phyloP scores from a whole-genome alignment of 2,113 vertebrate genomes.

The Dicrurus megarhynchus region DNA sequence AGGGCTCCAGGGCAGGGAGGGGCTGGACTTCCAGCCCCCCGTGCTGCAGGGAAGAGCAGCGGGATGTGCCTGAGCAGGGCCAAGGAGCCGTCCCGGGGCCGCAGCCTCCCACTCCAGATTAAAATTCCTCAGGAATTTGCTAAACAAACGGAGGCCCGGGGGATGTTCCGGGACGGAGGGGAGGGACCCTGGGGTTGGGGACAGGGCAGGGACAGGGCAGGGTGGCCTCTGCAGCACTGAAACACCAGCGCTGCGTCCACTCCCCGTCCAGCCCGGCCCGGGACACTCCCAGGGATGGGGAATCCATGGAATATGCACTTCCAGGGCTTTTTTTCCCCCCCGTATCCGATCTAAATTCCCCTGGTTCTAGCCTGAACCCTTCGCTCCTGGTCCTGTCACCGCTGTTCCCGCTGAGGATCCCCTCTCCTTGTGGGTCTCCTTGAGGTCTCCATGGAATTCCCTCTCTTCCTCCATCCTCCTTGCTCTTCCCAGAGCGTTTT shows the following conservation, averaged over 20 bases:
- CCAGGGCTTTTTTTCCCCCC: not conserved
- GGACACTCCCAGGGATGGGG: not conserved
- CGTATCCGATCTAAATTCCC: too few species aligned
- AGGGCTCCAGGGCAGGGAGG: not conserved
- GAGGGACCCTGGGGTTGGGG: not conserved
- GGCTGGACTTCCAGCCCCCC: rapidly evolving
- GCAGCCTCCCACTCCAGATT: conserved; percentile 30
- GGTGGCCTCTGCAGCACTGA: not conserved
- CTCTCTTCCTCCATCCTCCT: too few species aligned
- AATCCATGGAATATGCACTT: not conserved
- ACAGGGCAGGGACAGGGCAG: not conserved
- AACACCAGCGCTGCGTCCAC: too few species aligned
- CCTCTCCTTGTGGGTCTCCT: not conserved
- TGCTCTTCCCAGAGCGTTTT: not conserved
- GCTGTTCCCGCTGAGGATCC: too few species aligned
- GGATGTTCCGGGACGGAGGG: not conserved
- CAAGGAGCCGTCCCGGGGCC: conserved; percentile 3
- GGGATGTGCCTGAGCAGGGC: not conserved
- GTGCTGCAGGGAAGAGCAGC: not conserved
- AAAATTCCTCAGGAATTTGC: conserved; percentile 35
- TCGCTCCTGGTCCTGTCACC: not conserved
- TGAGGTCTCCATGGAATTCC: too few species aligned
- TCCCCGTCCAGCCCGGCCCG: not conserved
- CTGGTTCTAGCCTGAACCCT: too few species aligned
- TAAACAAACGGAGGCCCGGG: not conserved